Evolutionary conservation across 2,113 vertebrate species (phyloP), one percentile per base, ranked within the genome.

Genomic region (Noturus placidus): DNA sequence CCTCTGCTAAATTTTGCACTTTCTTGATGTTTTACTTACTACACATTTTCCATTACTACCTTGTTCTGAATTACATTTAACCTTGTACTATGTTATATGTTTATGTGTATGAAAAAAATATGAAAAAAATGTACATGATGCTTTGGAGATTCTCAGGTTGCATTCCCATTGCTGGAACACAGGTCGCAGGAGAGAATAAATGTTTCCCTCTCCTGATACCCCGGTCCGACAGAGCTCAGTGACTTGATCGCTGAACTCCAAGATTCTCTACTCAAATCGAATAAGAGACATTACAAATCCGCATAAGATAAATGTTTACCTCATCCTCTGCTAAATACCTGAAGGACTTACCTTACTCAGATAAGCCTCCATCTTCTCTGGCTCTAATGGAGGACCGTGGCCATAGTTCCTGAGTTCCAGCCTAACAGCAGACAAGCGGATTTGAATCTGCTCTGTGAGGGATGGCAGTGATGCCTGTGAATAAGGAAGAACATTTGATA

Each of bases 371-470:
- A 86, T 90, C 25, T 69, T 84, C 30, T 88, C 79, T 17, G 14
- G 52, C 5, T 92, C 89, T 76, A 91, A 79, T 5, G 91, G 91
- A 52, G 89, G 89, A 20, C 89, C 90, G 0, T 84, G 7, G 38
- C 70, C 61, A 50, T 88, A 88, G 33, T 4, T 65, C 30, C 35
- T 88, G 22, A 90, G 85, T 50, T 91, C 88, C 17, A 87, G 7
- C 38, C 54, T 87, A 9, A 87, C 86, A 72, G 63, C 67, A 84
- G 89, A 91, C 42, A 92, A 69, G 35, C 85, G 54, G 22, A 88
- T 86, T 42, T 90, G 69, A 85, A 92, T 91, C 80, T 92, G 88
- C 54, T 92, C 89, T 6, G 85, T 87, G 5, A 91, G 67, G 19
- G 87, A 63, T 27, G 88, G 91, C 33, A 90, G 69, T 27, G 91